Percentiles rank a stretch among this genome's conserved stretches.
Conservation (phyloP, 2,113 vertebrate species). For the Aythya baeri region DNA sequence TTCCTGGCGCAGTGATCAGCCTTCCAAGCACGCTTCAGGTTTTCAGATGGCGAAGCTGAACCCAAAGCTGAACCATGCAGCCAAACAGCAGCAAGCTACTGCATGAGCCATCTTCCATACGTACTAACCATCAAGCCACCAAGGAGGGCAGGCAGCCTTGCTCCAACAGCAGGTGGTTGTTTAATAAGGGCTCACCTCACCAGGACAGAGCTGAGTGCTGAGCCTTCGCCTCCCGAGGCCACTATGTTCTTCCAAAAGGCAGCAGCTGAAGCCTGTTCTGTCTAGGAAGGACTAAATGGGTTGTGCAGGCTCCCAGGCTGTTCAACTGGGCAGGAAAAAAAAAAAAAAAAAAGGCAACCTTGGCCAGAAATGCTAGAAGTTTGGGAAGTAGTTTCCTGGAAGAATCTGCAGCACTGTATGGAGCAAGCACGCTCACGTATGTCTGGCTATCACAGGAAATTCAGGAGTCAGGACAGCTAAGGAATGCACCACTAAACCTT, state of each 20-base stretch:
- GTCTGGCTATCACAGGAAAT: neutral
- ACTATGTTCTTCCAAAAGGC: neutral
- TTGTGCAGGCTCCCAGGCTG: neutral
- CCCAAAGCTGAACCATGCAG: neutral
- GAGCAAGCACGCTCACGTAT: neutral
- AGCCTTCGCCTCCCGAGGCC: neutral
- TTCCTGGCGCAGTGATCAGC: neutral
- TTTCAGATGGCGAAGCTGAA: neutral
- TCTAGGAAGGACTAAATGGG: neutral
- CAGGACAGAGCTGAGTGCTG: accelerated
- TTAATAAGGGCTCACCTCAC: neutral
- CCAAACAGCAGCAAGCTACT: neutral
- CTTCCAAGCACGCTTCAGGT: accelerated
- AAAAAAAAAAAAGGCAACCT: neutral
- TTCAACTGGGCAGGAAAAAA: neutral
- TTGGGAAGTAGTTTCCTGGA: neutral
- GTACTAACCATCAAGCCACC: neutral
- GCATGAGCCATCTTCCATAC: neutral
- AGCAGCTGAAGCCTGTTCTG: neutral
- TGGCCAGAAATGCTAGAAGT: neutral
- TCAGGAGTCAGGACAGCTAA: neutral
- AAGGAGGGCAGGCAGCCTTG: neutral
- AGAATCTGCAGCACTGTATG: neutral
- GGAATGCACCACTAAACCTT: neutral
- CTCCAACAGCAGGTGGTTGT: neutral